Conservation (phyloP, 1,140 invertebrate genomes). For the Fopius arisanus region DNA sequence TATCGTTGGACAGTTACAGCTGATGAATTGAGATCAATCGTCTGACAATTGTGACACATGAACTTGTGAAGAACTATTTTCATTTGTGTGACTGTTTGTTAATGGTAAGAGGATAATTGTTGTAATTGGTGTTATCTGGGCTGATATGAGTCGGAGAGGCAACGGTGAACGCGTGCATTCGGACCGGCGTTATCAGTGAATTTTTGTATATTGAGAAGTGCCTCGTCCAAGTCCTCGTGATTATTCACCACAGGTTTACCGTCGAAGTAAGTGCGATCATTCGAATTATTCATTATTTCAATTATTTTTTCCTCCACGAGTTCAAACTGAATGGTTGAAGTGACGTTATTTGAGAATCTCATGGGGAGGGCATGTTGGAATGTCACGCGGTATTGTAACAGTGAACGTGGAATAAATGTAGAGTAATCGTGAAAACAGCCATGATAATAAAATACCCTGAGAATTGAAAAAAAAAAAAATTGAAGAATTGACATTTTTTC, state of each 20-base stretch:
- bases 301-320: no score
- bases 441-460: neutral
- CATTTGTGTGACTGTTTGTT: neutral
- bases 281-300: no score
- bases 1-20: no score
- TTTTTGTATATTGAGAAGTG: neutral
- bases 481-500: neutral
- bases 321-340: no score
- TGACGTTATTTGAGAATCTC: no score
- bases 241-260: neutral
- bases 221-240: constrained; percentile 7
- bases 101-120: neutral
- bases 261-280: constrained; percentile 22
- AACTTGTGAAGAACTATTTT: neutral
- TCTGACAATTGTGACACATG: no score
- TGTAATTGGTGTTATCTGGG: neutral
- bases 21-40: no score
- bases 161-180: constrained; percentile 15
- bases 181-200: constrained; percentile 33
- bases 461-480: no score
- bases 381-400: no score
- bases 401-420: no score
- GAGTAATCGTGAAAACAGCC: no score
- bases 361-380: no score
- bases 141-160: constrained; percentile 30